These are phyloP conservation scores for Acipenser ruthenus DNA, from an alignment of 2,797 vertebrate genomes.

Conservation along the genomic window DNA sequence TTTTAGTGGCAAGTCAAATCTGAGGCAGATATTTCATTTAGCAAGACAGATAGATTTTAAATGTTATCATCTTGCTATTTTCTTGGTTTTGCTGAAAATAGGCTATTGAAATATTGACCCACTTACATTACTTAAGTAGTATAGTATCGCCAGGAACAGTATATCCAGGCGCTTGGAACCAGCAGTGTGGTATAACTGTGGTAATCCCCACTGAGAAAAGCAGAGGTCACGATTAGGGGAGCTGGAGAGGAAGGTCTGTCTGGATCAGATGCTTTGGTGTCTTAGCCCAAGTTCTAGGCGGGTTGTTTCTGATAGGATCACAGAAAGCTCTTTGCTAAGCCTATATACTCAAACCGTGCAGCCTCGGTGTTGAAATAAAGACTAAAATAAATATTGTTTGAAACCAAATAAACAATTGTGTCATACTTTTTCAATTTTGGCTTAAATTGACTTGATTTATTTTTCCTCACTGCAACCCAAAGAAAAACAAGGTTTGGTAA, in stretches of 20 bases:
- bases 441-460: conserved; percentile 35
- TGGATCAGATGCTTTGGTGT: conserved; percentile 16
- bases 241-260: neutral
- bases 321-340: conserved; percentile 14
- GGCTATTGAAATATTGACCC: neutral
- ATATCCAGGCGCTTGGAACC: too few relatives aligned
- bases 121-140: neutral
- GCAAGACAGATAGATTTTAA: too few relatives aligned
- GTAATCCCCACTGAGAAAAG: conserved; percentile 21
- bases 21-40: too few relatives aligned
- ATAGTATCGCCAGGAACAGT: neutral
- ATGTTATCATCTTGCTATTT: too few relatives aligned
- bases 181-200: conserved; percentile 22
- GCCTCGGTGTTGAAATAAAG: conserved; percentile 29
- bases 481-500: conserved; percentile 33
- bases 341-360: conserved; percentile 11
- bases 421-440: conserved; percentile 33
- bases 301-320: conserved; percentile 7
- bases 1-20: too few relatives aligned
- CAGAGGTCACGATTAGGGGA: conserved; percentile 18
- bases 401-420: conserved; percentile 35
- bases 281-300: conserved; percentile 1
- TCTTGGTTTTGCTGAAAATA: neutral
- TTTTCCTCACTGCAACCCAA: conserved; percentile 27
- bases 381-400: conserved; percentile 37